Evolutionary conservation across 2,113 vertebrate genomes (phyloP).

Genomic region (Petrocephalus microphthalmus): DNA sequence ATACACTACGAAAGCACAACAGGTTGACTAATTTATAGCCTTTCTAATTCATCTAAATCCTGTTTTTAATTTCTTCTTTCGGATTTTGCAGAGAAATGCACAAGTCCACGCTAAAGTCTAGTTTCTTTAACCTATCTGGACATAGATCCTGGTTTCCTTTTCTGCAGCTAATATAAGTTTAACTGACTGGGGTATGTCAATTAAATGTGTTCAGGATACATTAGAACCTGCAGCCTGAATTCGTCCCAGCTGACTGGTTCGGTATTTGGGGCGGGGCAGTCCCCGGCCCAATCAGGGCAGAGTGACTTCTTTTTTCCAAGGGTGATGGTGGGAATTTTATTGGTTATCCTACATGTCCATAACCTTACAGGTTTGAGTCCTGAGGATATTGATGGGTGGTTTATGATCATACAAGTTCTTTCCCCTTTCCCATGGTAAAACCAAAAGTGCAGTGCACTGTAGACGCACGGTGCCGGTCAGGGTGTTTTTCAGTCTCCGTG

Average conservation of each 20-base stretch:
- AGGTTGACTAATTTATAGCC: background rate
- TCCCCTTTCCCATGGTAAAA: background rate
- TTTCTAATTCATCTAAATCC: background rate
- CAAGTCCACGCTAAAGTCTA: background rate
- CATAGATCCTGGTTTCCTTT: background rate
- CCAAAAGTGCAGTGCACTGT: constrained; percentile 11
- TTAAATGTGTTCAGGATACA: background rate
- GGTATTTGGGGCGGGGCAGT: background rate
- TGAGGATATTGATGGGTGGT: background rate
- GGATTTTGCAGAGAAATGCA: background rate
- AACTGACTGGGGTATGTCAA: background rate
- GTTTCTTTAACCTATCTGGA: background rate
- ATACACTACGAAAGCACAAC: background rate
- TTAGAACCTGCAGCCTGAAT: background rate
- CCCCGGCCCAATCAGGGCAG: background rate
- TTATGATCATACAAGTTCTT: background rate
- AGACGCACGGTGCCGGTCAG: background rate
- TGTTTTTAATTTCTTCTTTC: background rate
- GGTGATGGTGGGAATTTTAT: background rate
- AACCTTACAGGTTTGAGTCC: background rate
- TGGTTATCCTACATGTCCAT: background rate
- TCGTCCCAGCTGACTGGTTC: background rate
- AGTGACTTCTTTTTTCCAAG: background rate
- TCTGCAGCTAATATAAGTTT: background rate
- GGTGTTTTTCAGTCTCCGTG: background rate